These are phyloP conservation scores for Agrilus planipennis DNA, from an alignment of 1,140 invertebrate genomes.

Conservation along the genomic window DNA sequence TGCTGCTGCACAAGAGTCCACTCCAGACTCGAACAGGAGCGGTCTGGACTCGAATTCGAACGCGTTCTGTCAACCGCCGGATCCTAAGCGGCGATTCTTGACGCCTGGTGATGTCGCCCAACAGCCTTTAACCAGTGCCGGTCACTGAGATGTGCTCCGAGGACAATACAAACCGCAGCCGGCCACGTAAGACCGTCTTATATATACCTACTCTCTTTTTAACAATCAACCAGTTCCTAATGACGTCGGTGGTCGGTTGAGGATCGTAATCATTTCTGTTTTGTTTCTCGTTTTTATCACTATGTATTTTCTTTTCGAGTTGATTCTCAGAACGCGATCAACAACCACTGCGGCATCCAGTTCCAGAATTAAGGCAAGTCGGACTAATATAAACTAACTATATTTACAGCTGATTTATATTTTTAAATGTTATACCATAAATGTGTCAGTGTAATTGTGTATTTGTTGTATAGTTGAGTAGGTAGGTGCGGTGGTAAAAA, in stretches of 20 bases:
- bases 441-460: slow-evolving; percentile 33
- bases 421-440: slow-evolving; percentile 30
- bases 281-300: too few relatives aligned
- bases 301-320: too few relatives aligned
- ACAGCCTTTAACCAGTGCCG: slow-evolving; percentile 40
- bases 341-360: too few relatives aligned
- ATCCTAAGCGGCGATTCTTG: slow-evolving; percentile 36
- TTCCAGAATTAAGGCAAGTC: slow-evolving; percentile 7
- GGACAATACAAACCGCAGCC: slow-evolving; percentile 18
- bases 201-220: slow-evolving; percentile 6
- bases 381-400: too few relatives aligned
- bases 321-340: too few relatives aligned
- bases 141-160: slow-evolving; percentile 33
- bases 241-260: slow-evolving; percentile 4
- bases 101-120: slow-evolving; percentile 36
- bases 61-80: slow-evolving; percentile 40
- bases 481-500: too few relatives aligned
- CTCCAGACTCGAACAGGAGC: slow-evolving; percentile 18
- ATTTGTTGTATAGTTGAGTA: slow-evolving; percentile 30
- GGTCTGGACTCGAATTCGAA: slow-evolving; percentile 36
- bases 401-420: slow-evolving; percentile 31
- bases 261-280: too few relatives aligned
- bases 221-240: slow-evolving; percentile 7
- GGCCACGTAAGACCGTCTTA: background rate
- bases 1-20: slow-evolving; percentile 48